Evolutionary conservation across 2,797 vertebrate species (phyloP).

Genomic region (Scolopax bukidnonensis): DNA sequence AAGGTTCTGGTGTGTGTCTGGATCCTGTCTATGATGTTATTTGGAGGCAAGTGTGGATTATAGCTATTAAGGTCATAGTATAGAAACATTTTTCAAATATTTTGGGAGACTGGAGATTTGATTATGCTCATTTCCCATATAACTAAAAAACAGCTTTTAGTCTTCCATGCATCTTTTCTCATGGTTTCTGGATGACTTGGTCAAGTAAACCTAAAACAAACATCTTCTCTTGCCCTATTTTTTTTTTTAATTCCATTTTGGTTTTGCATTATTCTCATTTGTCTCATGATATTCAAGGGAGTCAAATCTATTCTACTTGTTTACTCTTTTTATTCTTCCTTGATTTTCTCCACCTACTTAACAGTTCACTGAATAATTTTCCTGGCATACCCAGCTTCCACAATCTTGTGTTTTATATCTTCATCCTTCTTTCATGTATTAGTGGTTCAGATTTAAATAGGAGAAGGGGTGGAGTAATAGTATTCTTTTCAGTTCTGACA

Average conservation of each 20-base stretch:
- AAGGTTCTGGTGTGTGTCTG: slow-evolving; percentile 96
- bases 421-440: background rate
- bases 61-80: background rate
- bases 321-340: background rate
- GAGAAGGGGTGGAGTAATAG: background rate
- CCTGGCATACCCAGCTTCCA: background rate
- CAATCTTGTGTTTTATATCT: background rate
- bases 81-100: background rate
- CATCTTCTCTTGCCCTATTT: fast-evolving
- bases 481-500: background rate
- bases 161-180: background rate
- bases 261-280: background rate
- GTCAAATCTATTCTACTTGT: background rate
- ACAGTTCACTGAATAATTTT: background rate
- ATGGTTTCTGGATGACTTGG: background rate
- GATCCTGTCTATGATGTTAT: slow-evolving; percentile 99
- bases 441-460: background rate
- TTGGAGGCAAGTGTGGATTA: slow-evolving; percentile 88
- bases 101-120: background rate
- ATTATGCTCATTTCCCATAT: background rate
- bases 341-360: background rate
- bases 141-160: background rate
- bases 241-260: background rate
- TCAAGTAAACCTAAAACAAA: background rate
- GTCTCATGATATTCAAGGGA: background rate